phyloP scores from a whole-genome alignment of 2,113 vertebrate genomes.

The Herpetotheres cachinnans region DNA sequence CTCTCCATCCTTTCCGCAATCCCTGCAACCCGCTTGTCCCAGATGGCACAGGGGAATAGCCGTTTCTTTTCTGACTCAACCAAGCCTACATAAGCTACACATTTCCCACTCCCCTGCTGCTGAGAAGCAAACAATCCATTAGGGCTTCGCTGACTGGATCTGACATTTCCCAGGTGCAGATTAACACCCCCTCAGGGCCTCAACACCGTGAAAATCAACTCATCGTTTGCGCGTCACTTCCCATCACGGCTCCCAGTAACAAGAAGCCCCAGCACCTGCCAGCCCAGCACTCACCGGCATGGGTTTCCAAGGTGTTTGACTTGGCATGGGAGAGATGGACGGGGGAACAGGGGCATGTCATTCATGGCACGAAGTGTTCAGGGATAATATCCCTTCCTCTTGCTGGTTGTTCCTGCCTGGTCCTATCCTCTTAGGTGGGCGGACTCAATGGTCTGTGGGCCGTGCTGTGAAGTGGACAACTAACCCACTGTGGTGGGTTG shows the following conservation, averaged over 20 bases:
- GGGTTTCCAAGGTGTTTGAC: neutral
- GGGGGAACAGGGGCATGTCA: rapidly evolving
- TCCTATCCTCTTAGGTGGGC: neutral
- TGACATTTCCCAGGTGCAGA: conserved; percentile 65
- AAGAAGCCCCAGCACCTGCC: neutral
- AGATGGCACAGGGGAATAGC: neutral
- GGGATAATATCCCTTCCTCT: neutral
- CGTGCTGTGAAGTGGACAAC: neutral
- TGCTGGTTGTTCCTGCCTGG: neutral
- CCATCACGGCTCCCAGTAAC: neutral
- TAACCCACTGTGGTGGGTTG: neutral
- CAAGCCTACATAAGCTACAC: neutral
- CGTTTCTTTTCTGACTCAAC: neutral
- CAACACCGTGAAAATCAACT: neutral
- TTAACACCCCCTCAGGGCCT: conserved; percentile 20
- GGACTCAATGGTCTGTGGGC: neutral
- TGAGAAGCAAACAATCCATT: conserved; percentile 29
- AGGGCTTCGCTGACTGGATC: neutral
- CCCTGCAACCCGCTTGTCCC: neutral
- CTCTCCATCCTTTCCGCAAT: neutral
- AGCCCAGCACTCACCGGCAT: neutral
- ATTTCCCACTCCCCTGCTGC: neutral
- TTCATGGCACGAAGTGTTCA: neutral
- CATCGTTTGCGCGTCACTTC: neutral
- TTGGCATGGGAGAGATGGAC: neutral